Evolutionary conservation across 2,797 vertebrate genomes (phyloP).

Genomic region (Apogon hyalosoma): DNA sequence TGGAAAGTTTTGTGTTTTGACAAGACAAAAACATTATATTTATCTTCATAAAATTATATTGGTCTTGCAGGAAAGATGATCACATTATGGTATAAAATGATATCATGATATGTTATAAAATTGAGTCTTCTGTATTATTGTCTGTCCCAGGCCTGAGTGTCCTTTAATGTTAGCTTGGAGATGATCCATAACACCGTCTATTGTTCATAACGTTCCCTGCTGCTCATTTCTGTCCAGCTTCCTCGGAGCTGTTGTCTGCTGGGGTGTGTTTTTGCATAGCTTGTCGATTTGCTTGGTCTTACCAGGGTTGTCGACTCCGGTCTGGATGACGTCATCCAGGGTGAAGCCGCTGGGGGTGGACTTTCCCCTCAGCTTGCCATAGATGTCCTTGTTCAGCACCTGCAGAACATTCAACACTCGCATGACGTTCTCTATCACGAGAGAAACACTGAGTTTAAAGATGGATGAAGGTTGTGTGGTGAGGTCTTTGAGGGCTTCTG

Average conservation of each 20-base stretch:
- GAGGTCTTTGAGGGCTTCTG: no score
- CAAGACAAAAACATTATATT: no score
- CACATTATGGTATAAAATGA: no score
- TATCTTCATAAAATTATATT: no score
- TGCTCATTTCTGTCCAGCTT: neutral
- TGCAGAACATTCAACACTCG: slow-evolving; percentile 22
- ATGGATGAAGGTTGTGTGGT: no score
- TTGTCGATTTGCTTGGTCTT: slow-evolving; percentile 36
- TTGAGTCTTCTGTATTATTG: no score
- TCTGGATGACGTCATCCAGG: slow-evolving; percentile 92
- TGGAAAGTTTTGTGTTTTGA: no score
- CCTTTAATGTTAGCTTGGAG: no score
- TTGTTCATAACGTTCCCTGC: neutral
- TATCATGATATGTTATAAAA: no score
- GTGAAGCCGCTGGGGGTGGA: slow-evolving; percentile 95
- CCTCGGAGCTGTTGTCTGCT: neutral
- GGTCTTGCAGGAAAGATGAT: no score
- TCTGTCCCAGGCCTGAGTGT: no score
- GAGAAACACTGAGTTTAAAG: no score
- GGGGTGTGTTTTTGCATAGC: slow-evolving; percentile 6
- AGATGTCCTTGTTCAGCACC: slow-evolving; percentile 87
- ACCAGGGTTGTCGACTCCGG: slow-evolving; percentile 95
- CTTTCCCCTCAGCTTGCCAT: slow-evolving; percentile 89
- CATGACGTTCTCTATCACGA: neutral
- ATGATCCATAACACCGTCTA: neutral